phyloP scores from a whole-genome alignment of 2,888 invertebrate species.

The Notodonta dromedarius region DNA sequence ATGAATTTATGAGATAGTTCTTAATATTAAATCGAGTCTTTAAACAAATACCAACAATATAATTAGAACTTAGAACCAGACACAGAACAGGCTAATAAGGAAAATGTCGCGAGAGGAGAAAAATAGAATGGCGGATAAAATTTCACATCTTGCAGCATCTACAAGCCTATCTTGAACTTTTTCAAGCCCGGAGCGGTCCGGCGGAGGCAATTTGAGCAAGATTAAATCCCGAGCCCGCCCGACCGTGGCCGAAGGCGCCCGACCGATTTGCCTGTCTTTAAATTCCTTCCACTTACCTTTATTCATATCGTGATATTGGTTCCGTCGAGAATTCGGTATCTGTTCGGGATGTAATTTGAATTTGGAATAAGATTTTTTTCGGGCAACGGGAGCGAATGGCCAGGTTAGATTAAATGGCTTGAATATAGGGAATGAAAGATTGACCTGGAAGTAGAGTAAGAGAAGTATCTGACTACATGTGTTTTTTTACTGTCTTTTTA shows the following conservation, averaged over 20 bases:
- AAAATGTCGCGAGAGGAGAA: constrained; percentile 23
- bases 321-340: constrained; percentile 40
- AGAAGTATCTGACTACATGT: background rate
- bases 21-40: background rate
- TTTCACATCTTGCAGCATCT: constrained; percentile 46
- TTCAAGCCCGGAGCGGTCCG: constrained; percentile 44
- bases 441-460: background rate
- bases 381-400: constrained; percentile 29
- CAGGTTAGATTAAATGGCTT: constrained; percentile 18
- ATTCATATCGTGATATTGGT: constrained; percentile 51
- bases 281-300: constrained; percentile 44
- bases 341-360: constrained; percentile 46
- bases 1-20: background rate
- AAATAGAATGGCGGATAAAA: constrained; percentile 48
- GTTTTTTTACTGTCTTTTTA: no score
- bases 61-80: constrained; percentile 37
- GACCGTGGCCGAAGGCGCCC: constrained; percentile 45
- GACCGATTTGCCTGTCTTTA: constrained; percentile 42
- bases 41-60: constrained; percentile 10
- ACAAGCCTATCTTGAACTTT: constrained; percentile 45
- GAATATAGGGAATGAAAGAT: constrained; percentile 19
- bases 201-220: constrained; percentile 58
- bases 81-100: constrained; percentile 44
- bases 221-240: constrained; percentile 56
- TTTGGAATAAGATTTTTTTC: constrained; percentile 40